phyloP scores from a whole-genome alignment of 2,888 invertebrate species.

The Agrilus mali region DNA sequence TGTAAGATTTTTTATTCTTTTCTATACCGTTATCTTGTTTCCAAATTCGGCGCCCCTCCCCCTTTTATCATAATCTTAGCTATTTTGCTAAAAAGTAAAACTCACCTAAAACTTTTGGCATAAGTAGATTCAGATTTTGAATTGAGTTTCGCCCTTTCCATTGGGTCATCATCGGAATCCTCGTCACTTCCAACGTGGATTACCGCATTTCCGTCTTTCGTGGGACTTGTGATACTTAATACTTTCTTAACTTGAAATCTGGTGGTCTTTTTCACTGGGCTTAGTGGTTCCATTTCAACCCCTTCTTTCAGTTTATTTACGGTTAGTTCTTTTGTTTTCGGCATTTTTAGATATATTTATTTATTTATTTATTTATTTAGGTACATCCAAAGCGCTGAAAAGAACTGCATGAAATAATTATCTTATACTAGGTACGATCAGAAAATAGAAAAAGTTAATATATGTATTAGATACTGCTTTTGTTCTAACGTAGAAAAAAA shows the following conservation, averaged over 20 bases:
- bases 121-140: conserved; percentile 55
- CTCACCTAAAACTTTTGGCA: conserved; percentile 65
- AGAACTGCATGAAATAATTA: no score
- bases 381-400: no score
- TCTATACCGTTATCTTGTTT: no score
- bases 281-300: conserved; percentile 21
- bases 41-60: no score
- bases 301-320: conserved; percentile 10
- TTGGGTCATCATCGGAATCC: conserved; percentile 25
- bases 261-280: conserved; percentile 33
- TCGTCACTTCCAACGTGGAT: conserved; percentile 13
- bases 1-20: no score
- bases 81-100: neutral
- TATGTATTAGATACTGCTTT: no score
- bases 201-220: conserved; percentile 1
- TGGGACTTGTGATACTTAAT: conserved; percentile 33
- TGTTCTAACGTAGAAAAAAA: no score
- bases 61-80: no score
- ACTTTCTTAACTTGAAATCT: conserved; percentile 51
- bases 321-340: conserved; percentile 11
- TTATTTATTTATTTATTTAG: no score
- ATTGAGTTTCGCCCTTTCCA: conserved; percentile 31
- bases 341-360: conserved; percentile 6
- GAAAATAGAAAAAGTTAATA: no score
- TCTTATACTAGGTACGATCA: no score